Evolutionary conservation across 2,888 invertebrate species (phyloP).

Genomic region (Ormia ochracea): DNA sequence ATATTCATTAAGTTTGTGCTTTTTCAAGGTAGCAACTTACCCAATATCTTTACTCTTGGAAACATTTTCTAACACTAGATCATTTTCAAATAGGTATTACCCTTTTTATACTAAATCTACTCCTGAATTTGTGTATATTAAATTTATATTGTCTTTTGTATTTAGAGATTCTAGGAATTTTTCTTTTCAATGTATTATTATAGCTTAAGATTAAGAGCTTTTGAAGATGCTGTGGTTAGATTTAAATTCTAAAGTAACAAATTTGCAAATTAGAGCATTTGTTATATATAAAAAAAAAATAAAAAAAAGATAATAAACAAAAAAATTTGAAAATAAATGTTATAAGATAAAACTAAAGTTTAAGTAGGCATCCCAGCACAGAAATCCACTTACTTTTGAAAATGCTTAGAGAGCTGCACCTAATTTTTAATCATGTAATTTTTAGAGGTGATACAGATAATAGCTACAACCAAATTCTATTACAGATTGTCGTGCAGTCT

Average conservation of each 20-base stretch:
- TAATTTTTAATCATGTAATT: not conserved
- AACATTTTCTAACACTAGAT: constrained; percentile 46
- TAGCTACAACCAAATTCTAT: too few relatives aligned
- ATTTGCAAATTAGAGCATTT: not conserved
- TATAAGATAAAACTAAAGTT: not conserved
- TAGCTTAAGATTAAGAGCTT: constrained; percentile 14
- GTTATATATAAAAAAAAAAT: not conserved
- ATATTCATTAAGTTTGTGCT: not conserved
- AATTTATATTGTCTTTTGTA: not conserved
- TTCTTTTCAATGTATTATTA: not conserved
- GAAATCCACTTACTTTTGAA: not conserved
- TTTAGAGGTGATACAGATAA: too few relatives aligned
- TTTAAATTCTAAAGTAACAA: not conserved
- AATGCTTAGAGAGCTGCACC: too few relatives aligned
- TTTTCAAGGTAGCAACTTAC: constrained; percentile 15
- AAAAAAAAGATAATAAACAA: not conserved
- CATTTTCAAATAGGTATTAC: not conserved
- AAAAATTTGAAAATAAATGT: not conserved
- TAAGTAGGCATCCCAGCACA: not conserved
- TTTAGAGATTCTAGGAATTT: constrained; percentile 26
- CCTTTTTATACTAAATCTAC: constrained; percentile 31
- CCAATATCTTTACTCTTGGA: constrained; percentile 25
- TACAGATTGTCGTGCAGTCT: too few relatives aligned
- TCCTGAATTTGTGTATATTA: not conserved
- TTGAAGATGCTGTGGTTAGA: not conserved